Percentiles rank a stretch among this genome's conserved stretches.
phyloP scores from a whole-genome alignment of 2,888 invertebrate species.

The Isoperla grammatica region DNA sequence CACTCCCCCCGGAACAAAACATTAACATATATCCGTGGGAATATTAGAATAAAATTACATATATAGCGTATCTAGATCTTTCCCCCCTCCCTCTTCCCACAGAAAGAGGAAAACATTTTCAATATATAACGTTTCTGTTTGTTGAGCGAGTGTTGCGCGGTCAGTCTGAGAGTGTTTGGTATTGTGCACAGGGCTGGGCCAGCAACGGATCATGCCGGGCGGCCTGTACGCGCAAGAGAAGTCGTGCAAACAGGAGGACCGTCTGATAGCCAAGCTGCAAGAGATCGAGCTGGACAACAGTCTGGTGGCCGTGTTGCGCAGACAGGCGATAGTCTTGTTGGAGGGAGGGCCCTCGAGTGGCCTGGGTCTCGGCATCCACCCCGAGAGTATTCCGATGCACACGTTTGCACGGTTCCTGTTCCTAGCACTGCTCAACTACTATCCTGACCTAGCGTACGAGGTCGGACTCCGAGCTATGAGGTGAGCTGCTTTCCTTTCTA shows the following conservation, averaged over 20 bases:
- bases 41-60: no score
- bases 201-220: conserved; percentile 71
- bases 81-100: no score
- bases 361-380: conserved; percentile 67
- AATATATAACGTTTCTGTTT: no score
- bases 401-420: conserved; percentile 77
- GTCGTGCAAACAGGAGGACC: conserved; percentile 68
- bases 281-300: conserved; percentile 71
- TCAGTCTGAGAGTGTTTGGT: no score
- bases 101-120: no score
- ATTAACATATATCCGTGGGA: no score
- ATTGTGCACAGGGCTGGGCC: conserved; percentile 56
- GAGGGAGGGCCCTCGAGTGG: conserved; percentile 75
- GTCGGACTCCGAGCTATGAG: conserved; percentile 74
- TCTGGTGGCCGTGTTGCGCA: conserved; percentile 59
- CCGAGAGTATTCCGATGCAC: conserved; percentile 78
- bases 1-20: no score
- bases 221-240: conserved; percentile 75
- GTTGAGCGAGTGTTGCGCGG: no score
- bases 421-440: conserved; percentile 65
- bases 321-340: conserved; percentile 62
- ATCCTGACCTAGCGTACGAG: conserved; percentile 72
- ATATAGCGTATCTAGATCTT: no score
- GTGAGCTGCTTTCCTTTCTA: conserved; percentile 36
- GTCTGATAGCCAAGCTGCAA: conserved; percentile 66